Percentiles rank a stretch among this genome's conserved stretches.
Evolutionary conservation across 1,140 invertebrate species (phyloP).

Genomic region (Sarcophaga peregrina): DNA sequence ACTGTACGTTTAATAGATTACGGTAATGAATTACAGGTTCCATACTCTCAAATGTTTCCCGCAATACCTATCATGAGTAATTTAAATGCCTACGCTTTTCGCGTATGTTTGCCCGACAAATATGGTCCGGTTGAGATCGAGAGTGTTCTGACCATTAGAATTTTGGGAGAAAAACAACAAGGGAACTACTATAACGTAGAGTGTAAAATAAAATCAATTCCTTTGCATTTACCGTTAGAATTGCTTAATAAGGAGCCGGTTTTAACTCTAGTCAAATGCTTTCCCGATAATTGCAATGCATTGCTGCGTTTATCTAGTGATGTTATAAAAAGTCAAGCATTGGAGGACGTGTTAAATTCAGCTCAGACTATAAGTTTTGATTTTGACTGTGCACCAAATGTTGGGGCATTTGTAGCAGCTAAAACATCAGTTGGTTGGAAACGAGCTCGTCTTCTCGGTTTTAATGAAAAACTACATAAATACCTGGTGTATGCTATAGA

Average conservation of each 20-base stretch:
- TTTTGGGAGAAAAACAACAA: conserved; percentile 26
- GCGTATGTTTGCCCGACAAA: neutral
- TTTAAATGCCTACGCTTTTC: conserved; percentile 42
- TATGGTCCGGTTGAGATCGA: conserved; percentile 23
- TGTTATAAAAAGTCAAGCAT: neutral
- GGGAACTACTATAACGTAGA: conserved; percentile 15
- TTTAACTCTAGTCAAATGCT: conserved; percentile 22
- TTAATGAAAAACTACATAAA: neutral
- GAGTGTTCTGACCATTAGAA: neutral
- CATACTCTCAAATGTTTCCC: neutral
- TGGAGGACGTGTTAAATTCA: conserved; percentile 3
- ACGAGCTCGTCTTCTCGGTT: conserved; percentile 15
- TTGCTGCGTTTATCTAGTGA: neutral
- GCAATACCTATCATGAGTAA: conserved; percentile 39
- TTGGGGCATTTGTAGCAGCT: conserved; percentile 37
- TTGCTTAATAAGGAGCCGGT: neutral
- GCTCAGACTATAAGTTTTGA: conserved; percentile 31
- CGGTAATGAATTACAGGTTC: conserved; percentile 18
- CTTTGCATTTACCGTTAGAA: conserved; percentile 12
- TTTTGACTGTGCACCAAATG: neutral
- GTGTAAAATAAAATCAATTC: conserved; percentile 25
- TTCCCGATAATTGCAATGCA: conserved; percentile 11
- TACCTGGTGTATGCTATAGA: conserved; percentile 41
- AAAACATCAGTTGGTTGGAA: conserved; percentile 11
- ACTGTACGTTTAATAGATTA: conserved; percentile 43